Base-by-base conservation (phyloP, 2,113 vertebrate genomes). In the Delphinapterus leucas region DNA sequence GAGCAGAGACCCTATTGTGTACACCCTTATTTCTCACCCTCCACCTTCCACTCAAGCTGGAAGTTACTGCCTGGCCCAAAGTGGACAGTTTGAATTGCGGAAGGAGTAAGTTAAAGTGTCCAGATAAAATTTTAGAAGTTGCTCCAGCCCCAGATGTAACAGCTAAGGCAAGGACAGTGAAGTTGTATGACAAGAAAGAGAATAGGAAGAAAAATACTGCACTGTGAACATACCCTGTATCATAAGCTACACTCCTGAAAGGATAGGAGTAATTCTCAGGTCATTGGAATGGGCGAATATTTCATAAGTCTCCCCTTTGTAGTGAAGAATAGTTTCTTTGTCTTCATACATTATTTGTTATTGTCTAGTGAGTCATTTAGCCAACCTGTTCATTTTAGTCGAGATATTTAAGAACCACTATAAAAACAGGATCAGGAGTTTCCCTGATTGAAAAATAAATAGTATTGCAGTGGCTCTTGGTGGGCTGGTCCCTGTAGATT, bases 401-500 rank as follows among this genome's bases (percentile, higher is more conserved):
- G 31, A 28, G 49, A 23, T 91, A 84, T 88, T 87, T 87, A 90
- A 96, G 36, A 33, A 68, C 49, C 26, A 47, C 6, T 87, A 4
- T 93, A 95, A 96, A 97, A 94, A 90, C 41, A 92, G 44, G 8
- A 33, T 92, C 84, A 80, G n/a, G 28, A 89, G 3, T 87, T 83
- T 96, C 33, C 71, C 18, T 63, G 31, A 53, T 76, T 65, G 8
- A 53, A 92, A 96, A 93, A 70, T 77, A 79, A 95, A 79, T 49
- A 79, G 9, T 36, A 87, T 60, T 67, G 1, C 53, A 21, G 0
- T 68, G 17, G 0, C 13, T 81, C 38, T 76, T 85, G 73, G 10
- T 65, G 23, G n/a, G 2, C 44, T 81, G 60, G 33, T 55, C n/a
- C 28, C 26, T 68, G 3, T 82, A 33, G 26, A 68, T 18, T 93